Conservation (phyloP, 2,113 vertebrate species). For the Salvelinus alpinus region DNA sequence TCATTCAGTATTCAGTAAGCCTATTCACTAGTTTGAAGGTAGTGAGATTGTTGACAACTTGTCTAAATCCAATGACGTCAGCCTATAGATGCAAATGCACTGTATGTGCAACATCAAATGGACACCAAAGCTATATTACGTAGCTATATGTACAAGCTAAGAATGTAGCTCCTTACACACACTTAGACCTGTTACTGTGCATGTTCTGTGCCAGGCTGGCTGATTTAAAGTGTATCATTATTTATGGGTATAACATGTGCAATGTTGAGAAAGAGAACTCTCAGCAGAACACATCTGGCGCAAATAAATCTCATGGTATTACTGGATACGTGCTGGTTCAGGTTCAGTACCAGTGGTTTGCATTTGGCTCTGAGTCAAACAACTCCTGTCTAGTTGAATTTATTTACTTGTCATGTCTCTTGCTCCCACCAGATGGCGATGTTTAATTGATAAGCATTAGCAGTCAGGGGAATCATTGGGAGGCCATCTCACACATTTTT, state of each 20-base stretch:
- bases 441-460: constrained; percentile 27
- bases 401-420: constrained; percentile 21
- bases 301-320: background rate
- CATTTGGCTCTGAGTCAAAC: constrained; percentile 25
- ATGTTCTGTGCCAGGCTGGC: background rate
- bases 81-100: too few species aligned
- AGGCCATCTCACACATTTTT: background rate
- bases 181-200: background rate
- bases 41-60: too few species aligned
- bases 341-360: background rate
- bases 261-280: too few species aligned
- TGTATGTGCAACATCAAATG: too few species aligned
- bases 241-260: background rate
- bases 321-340: background rate
- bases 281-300: background rate
- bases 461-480: background rate
- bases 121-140: too few species aligned
- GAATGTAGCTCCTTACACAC: background rate
- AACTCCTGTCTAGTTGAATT: constrained; percentile 21
- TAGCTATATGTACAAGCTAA: too few species aligned
- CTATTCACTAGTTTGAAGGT: too few species aligned
- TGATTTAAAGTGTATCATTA: background rate
- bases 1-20: too few species aligned
- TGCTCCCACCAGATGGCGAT: constrained; percentile 49
- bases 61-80: too few species aligned